Conservation (phyloP, 2,113 vertebrate genomes). For the Talpa occidentalis region DNA sequence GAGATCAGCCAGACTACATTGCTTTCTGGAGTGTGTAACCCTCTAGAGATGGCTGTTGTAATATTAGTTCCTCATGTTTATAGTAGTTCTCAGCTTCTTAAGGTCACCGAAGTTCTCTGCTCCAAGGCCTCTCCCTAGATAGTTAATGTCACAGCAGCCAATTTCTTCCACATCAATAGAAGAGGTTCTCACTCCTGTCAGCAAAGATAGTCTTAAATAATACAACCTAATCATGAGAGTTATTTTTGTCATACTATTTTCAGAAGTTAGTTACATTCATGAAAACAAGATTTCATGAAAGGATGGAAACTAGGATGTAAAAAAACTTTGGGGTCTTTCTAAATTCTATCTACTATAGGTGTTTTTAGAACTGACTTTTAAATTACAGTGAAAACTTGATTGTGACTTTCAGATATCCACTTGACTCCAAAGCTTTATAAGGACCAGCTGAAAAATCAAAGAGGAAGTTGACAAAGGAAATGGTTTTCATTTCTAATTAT, state of each 20-base stretch:
- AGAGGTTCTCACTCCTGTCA: not conserved
- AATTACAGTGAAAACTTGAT: not conserved
- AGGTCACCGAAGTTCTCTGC: not conserved
- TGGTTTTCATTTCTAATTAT: not conserved
- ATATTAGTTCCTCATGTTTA: not conserved
- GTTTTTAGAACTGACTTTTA: not conserved
- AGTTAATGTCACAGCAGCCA: not conserved
- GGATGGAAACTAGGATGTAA: not conserved
- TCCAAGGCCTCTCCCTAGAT: not conserved
- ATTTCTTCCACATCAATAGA: not conserved
- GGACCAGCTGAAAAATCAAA: not conserved
- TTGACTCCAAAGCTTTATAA: not conserved
- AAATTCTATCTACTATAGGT: not conserved
- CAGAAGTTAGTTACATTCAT: not conserved
- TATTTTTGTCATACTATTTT: not conserved
- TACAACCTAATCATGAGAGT: not conserved
- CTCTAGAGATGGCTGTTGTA: not conserved
- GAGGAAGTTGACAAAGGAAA: not conserved
- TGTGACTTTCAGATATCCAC: not conserved
- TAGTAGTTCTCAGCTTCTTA: not conserved
- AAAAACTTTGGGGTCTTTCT: not conserved
- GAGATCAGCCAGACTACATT: not conserved
- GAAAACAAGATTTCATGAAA: not conserved
- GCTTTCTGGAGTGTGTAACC: not conserved
- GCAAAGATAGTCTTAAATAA: not conserved